Conservation (phyloP, 2,888 invertebrate genomes). For the Autographa gamma region DNA sequence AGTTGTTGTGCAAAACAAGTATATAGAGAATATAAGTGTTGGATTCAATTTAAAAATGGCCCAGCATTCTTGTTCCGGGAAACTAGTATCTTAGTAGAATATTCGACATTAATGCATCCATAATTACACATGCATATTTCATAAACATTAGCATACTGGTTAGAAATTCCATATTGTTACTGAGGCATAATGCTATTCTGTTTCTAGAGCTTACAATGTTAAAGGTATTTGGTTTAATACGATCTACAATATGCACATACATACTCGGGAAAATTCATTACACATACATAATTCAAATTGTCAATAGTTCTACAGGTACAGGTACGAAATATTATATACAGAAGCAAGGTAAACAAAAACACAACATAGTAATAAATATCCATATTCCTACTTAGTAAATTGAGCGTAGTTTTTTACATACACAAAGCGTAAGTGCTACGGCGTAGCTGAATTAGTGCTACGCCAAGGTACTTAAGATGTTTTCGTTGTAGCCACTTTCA, state of each 20-base stretch:
- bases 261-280: not conserved
- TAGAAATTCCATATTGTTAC: slow-evolving; percentile 2
- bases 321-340: no score
- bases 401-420: no score
- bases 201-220: not conserved
- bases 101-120: slow-evolving; percentile 12
- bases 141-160: slow-evolving; percentile 17
- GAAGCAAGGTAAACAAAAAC: not conserved
- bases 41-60: not conserved
- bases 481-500: not conserved
- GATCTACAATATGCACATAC: not conserved
- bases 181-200: not conserved
- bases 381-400: not conserved
- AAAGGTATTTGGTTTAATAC: not conserved
- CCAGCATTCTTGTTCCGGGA: not conserved
- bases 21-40: no score
- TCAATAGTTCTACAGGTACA: not conserved
- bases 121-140: slow-evolving; percentile 30
- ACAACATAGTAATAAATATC: no score
- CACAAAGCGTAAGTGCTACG: not conserved
- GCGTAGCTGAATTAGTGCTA: not conserved
- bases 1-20: no score
- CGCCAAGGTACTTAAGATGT: not conserved
- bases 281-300: not conserved
- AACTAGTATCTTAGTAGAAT: not conserved